Evolutionary conservation across 2,797 vertebrate species (phyloP).

Genomic region (Eleutherodactylus coqui): DNA sequence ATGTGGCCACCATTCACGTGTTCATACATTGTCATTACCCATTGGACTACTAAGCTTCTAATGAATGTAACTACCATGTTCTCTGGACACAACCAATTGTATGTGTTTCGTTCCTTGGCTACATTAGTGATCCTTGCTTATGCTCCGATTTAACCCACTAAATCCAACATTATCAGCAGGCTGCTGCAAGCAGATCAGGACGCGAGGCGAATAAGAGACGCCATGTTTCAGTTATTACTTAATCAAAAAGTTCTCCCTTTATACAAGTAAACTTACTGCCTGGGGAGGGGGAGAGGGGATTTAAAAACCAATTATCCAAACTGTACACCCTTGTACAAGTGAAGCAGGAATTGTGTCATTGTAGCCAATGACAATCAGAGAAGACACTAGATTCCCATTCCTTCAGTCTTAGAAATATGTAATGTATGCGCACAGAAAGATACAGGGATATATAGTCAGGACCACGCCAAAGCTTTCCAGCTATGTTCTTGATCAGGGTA

Average conservation of each 20-base stretch:
- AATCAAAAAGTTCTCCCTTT: neutral
- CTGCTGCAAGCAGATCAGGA: neutral
- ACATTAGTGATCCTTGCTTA: conserved; percentile 23
- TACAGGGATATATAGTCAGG: conserved; percentile 22
- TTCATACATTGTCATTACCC: conserved; percentile 68
- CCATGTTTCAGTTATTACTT: neutral
- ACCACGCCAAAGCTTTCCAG: conserved; percentile 19
- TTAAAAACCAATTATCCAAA: neutral
- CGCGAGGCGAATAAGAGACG: neutral
- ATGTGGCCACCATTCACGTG: conserved; percentile 56
- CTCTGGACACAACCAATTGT: conserved; percentile 59
- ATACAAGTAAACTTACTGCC: neutral
- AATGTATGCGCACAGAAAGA: neutral
- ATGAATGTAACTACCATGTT: conserved; percentile 72
- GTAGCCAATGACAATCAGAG: conserved; percentile 32
- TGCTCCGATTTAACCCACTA: neutral
- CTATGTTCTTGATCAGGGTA: neutral
- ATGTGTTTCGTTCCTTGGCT: conserved; percentile 36
- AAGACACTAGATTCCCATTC: neutral
- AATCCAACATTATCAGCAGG: neutral
- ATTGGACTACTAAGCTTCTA: conserved; percentile 66
- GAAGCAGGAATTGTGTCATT: neutral
- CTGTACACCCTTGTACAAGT: neutral
- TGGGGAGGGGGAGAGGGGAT: neutral
- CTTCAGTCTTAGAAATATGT: neutral